Base-by-base conservation (phyloP, 30 jellyfish, hydroid and myxozoan genomes). In the Phacellophora camtschatica region DNA sequence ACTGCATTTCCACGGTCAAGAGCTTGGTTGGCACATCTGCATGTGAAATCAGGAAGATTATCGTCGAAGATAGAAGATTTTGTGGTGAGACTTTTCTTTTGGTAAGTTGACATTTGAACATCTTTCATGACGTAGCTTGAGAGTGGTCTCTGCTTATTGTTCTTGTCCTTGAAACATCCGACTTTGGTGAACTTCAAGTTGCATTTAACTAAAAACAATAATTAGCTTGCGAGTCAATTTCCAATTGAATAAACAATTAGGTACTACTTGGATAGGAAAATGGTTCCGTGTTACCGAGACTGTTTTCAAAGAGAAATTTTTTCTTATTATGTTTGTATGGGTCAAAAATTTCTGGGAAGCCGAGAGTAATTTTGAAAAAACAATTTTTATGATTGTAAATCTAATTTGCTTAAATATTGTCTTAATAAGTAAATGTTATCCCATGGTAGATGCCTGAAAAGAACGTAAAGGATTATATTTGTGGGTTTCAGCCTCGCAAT, bases 1-100 rank as follows among this genome's bases (percentile, higher is more conserved):
- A 93, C 71, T 18, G 99, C 99, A 66, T 86, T 93, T 72, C 95
- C 96, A 32, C 91, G 87, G 79, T 73, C 83, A 20, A 93, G 80
- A 5, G 99, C 99, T 43, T 79, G 97, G 56, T 93, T 93, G 66
- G 99, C 99, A 70, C 99, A 93, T 66, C 93, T 69, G 81, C 99
- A 93, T 2, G 97, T 89, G 42, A 93, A 86, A 23, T 85, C 89
- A 24, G 97, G 96, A 23, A 93, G 88, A 24, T 69, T 95, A 23
- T 32, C 42, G 85, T 93, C 93, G 49, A 93, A 93, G 58, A 28
- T 71, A 28, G 87, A 59, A 0, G 89, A 73, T 24, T 63, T 78
- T 25, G 95, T 27, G 4, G 92, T 50, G 82, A 54, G 24, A 37
- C 99, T 88, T 69, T 86, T 86, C 94, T 93, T 93, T 23, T 82